These are phyloP conservation scores for Tridacna crocea DNA, from an alignment of 2,888 invertebrate genomes.

Conservation along the genomic window DNA sequence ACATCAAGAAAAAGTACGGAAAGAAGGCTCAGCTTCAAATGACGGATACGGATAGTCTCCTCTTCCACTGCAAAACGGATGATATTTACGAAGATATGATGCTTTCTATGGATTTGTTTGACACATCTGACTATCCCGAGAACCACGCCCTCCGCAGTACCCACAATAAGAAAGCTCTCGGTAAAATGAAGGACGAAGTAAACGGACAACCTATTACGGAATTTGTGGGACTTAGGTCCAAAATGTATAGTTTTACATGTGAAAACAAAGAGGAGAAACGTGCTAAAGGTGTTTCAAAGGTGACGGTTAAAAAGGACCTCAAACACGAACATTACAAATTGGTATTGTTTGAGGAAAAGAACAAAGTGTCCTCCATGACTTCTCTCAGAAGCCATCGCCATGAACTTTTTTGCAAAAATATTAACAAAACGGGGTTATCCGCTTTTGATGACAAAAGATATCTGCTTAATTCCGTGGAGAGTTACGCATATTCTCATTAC, in stretches of 20 bases:
- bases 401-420: slow-evolving; percentile 47
- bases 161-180: slow-evolving; percentile 83
- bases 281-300: slow-evolving; percentile 55
- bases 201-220: slow-evolving; percentile 66
- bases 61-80: slow-evolving; percentile 40
- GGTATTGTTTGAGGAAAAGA: slow-evolving; percentile 44
- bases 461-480: slow-evolving; percentile 43
- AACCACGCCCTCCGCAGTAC: slow-evolving; percentile 64
- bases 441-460: slow-evolving; percentile 60
- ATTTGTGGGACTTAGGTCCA: slow-evolving; percentile 69
- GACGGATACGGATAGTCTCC: slow-evolving; percentile 58
- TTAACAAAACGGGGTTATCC: slow-evolving; percentile 51
- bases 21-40: slow-evolving; percentile 49
- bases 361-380: slow-evolving; percentile 40
- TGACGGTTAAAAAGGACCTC: slow-evolving; percentile 50
- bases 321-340: slow-evolving; percentile 51
- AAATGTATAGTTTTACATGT: slow-evolving; percentile 51
- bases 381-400: slow-evolving; percentile 48
- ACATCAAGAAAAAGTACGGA: slow-evolving; percentile 49
- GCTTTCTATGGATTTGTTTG: slow-evolving; percentile 27
- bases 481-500: slow-evolving; percentile 56
- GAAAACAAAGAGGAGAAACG: slow-evolving; percentile 46
- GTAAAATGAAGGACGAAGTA: slow-evolving; percentile 81
- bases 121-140: slow-evolving; percentile 74
- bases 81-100: slow-evolving; percentile 54